phyloP scores from a whole-genome alignment of 2,797 vertebrate species.

The Parambassis ranga region DNA sequence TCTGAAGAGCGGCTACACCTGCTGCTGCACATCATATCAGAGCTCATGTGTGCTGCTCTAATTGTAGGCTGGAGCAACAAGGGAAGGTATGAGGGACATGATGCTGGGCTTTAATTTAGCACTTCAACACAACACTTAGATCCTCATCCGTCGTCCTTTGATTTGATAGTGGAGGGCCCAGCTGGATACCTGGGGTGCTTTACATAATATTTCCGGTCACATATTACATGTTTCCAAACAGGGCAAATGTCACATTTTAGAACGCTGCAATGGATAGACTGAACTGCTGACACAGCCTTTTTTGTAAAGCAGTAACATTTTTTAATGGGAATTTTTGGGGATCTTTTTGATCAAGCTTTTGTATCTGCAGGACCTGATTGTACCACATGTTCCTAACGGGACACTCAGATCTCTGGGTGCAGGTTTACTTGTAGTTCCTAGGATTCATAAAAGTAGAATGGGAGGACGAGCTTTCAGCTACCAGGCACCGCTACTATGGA shows the following conservation, averaged over 20 bases:
- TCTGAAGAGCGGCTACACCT: slow-evolving; percentile 43
- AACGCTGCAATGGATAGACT: not conserved
- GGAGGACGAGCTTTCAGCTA: too few species aligned
- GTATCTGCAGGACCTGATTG: too few species aligned
- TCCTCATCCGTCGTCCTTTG: not conserved
- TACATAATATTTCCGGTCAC: too few species aligned
- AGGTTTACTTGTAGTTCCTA: too few species aligned
- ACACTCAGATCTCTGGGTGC: too few species aligned
- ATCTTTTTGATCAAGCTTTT: not conserved
- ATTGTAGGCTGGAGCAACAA: slow-evolving; percentile 1
- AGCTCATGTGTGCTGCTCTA: slow-evolving; percentile 20
- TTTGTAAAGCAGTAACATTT: not conserved
- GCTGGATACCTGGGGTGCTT: too few species aligned
- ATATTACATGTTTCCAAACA: too few species aligned
- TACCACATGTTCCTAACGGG: too few species aligned
- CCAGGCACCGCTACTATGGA: too few species aligned
- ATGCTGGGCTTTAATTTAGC: not conserved
- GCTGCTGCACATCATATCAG: slow-evolving; percentile 30
- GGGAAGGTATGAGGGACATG: slow-evolving; percentile 7
- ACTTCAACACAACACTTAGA: not conserved
- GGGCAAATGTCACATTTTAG: too few species aligned
- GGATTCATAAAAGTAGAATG: too few species aligned
- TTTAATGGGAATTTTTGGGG: not conserved
- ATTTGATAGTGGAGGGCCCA: too few species aligned
- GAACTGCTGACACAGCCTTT: not conserved